These are phyloP conservation scores for Decapterus maruadsi DNA, from an alignment of 2,797 vertebrate genomes.

Conservation along the genomic window DNA sequence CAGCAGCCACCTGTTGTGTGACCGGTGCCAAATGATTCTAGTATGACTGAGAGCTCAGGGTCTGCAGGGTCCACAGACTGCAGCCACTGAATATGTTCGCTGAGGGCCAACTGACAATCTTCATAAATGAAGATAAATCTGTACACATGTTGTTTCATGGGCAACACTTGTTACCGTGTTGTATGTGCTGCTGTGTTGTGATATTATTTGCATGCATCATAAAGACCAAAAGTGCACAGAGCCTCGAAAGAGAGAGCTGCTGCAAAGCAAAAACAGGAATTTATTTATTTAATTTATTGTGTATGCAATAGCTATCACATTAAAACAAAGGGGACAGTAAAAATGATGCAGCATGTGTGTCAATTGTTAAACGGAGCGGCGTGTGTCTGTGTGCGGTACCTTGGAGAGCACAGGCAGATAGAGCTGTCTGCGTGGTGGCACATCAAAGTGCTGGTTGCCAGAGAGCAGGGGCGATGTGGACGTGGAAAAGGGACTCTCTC, in stretches of 20 bases:
- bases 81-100: neutral
- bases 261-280: neutral
- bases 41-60: slow-evolving; percentile 31
- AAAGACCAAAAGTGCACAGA: too few species aligned
- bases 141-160: too few species aligned
- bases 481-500: slow-evolving; percentile 96
- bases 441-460: slow-evolving; percentile 96
- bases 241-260: too few species aligned
- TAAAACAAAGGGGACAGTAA: neutral
- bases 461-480: slow-evolving; percentile 94
- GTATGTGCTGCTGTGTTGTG: too few species aligned
- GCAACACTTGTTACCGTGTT: neutral
- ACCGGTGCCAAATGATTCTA: slow-evolving; percentile 61
- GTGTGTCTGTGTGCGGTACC: slow-evolving; percentile 76
- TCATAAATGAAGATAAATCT: too few species aligned
- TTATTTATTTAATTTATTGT: too few species aligned
- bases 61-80: slow-evolving; percentile 26
- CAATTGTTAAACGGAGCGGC: neutral
- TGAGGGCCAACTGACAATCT: too few species aligned
- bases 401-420: slow-evolving; percentile 96
- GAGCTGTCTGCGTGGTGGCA: slow-evolving; percentile 94
- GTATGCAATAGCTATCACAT: neutral
- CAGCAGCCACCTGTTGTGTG: slow-evolving; percentile 55
- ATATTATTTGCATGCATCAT: too few species aligned
- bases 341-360: neutral